These are phyloP conservation scores for Synanthedon andrenaeformis DNA, from an alignment of 2,888 invertebrate species.

Conservation along the genomic window DNA sequence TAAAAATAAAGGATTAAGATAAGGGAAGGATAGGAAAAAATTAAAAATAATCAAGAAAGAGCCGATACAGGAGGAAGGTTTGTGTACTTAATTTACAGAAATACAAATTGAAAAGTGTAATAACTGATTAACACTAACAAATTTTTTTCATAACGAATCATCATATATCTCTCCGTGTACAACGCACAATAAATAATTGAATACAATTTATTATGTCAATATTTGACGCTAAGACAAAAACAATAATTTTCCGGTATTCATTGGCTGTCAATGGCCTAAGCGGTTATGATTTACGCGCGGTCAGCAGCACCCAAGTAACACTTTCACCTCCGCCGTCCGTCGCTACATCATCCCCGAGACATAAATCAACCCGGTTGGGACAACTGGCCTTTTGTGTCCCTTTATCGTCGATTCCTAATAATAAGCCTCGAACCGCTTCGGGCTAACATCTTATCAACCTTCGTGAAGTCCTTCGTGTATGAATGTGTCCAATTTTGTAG, in stretches of 20 bases:
- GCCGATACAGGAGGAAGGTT: no score
- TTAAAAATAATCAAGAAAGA: no score
- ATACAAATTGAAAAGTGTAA: no score
- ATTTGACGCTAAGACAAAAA: constrained; percentile 13
- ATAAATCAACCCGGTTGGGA: constrained; percentile 53
- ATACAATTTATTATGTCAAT: background rate
- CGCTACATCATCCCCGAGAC: constrained; percentile 29
- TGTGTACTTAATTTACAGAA: no score
- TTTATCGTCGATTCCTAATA: constrained; percentile 30
- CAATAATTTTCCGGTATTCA: constrained; percentile 45
- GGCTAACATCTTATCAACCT: constrained; percentile 18
- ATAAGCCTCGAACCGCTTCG: background rate
- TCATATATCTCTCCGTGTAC: no score
- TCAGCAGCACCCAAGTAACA: constrained; percentile 25
- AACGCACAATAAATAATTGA: no score
- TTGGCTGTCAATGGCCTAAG: constrained; percentile 56
- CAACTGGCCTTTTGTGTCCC: constrained; percentile 35
- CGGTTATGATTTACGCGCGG: constrained; percentile 52
- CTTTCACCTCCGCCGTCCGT: constrained; percentile 42
- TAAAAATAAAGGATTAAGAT: no score
- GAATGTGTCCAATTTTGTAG: no score
- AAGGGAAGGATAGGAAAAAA: no score
- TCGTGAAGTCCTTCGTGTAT: constrained; percentile 12
- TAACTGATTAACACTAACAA: no score
- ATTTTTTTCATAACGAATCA: no score